Conservation (phyloP, 30 jellyfish, hydroid and myxozoan genomes). For the Turritopsis rubra region DNA sequence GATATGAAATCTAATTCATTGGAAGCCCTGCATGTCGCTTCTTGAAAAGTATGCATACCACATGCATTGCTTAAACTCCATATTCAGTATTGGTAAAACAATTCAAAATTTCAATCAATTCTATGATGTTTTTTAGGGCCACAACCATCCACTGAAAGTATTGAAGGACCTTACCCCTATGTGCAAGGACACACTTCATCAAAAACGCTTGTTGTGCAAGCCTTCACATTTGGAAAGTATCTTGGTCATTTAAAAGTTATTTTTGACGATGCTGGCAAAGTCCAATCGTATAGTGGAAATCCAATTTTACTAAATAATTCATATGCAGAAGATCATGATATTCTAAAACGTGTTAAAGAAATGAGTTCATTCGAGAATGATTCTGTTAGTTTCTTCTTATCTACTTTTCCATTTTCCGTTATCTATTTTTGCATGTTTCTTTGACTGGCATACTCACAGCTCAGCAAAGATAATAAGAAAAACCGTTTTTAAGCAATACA, state of each 20-base stretch:
- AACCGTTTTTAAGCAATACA: no score
- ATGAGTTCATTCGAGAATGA: slow-evolving; percentile 26
- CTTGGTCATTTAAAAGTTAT: slow-evolving; percentile 69
- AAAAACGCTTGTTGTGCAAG: slow-evolving; percentile 85
- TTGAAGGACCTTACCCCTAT: slow-evolving; percentile 74
- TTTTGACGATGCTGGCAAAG: slow-evolving; percentile 70
- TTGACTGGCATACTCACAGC: no score
- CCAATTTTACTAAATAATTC: slow-evolving; percentile 77
- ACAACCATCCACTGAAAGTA: slow-evolving; percentile 85
- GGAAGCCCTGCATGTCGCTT: no score
- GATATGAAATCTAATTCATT: no score
- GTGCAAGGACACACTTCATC: slow-evolving; percentile 44
- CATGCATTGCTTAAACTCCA: no score
- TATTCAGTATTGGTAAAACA: no score
- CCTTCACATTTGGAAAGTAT: slow-evolving; percentile 79
- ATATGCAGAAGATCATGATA: slow-evolving; percentile 57
- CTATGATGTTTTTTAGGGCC: slow-evolving; percentile 74
- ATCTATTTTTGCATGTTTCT: background rate
- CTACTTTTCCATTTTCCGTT: background rate
- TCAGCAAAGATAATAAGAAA: no score
- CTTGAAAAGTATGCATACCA: no score
- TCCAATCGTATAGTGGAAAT: slow-evolving; percentile 62
- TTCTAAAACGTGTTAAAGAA: slow-evolving; percentile 44
- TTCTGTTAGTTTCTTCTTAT: background rate
- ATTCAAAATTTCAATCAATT: no score